Conservation (phyloP, 1,140 invertebrate species). For the Ceratosolen fusciceps region DNA sequence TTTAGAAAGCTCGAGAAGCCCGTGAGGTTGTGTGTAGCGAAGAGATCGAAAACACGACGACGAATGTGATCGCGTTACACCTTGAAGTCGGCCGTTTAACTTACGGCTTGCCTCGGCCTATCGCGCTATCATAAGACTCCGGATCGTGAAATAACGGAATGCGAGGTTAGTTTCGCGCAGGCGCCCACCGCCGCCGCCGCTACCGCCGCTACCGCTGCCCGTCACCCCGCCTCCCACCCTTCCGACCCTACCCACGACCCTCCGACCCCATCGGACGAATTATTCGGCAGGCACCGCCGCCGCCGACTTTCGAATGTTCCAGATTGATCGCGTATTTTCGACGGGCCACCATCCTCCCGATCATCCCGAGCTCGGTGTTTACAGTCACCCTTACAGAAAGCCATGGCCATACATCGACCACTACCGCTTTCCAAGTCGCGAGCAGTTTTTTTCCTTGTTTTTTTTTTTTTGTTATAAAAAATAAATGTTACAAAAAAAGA, state of each 20-base stretch:
- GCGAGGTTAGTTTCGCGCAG: neutral
- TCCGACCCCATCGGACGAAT: too few species aligned
- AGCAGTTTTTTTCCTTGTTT: too few species aligned
- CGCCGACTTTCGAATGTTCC: conserved; percentile 21
- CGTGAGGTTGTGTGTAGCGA: neutral
- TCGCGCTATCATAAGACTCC: neutral
- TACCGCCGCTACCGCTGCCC: too few species aligned
- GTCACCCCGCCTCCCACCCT: too few species aligned
- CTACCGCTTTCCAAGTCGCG: too few species aligned
- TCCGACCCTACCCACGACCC: too few species aligned
- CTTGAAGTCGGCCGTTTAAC: neutral
- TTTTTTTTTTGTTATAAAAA: too few species aligned
- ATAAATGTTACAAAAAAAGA: too few species aligned
- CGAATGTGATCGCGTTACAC: neutral
- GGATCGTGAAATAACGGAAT: neutral
- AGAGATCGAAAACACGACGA: conserved; percentile 1
- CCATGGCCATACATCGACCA: too few species aligned
- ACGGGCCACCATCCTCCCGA: too few species aligned
- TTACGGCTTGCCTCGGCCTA: neutral
- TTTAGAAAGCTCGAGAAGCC: conserved; percentile 50
- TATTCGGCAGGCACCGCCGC: neutral
- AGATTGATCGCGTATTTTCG: neutral
- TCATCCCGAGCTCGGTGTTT: too few species aligned
- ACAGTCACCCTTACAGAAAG: too few species aligned
- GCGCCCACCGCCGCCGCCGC: neutral